Evolutionary conservation across 2,113 vertebrate species (phyloP).

Genomic region (Pyxicephalus adspersus): DNA sequence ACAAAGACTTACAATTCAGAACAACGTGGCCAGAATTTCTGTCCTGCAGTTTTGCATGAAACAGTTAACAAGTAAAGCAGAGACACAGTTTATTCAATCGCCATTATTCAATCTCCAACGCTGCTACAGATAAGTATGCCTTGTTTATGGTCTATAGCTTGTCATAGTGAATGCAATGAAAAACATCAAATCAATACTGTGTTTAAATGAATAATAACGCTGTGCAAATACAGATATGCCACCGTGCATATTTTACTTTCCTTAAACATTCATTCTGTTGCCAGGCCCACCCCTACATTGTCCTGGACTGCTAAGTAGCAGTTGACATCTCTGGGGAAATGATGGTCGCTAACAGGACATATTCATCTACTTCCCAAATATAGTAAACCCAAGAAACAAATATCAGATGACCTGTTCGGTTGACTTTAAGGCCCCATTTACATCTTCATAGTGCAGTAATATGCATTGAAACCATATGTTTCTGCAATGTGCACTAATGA

Average conservation of each 20-base stretch:
- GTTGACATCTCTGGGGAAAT: constrained; percentile 63
- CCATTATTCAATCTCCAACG: constrained; percentile 72
- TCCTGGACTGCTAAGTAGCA: constrained; percentile 70
- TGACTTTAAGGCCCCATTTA: too few species aligned
- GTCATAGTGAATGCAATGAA: constrained; percentile 67
- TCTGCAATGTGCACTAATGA: too few species aligned
- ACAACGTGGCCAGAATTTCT: neutral
- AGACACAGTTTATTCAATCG: constrained; percentile 68
- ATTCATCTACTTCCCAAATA: neutral
- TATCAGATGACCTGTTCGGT: neutral
- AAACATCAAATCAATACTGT: constrained; percentile 76
- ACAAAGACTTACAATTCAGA: too few species aligned
- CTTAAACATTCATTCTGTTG: constrained; percentile 25
- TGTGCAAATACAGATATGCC: constrained; percentile 73
- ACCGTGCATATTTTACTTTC: constrained; percentile 78
- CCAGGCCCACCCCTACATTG: constrained; percentile 58
- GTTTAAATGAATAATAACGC: constrained; percentile 76
- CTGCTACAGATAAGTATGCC: constrained; percentile 66
- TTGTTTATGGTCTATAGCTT: constrained; percentile 73
- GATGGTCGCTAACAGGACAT: neutral
- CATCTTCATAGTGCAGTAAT: too few species aligned
- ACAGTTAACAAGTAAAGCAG: constrained; percentile 35
- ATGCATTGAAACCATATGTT: too few species aligned
- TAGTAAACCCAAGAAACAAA: neutral
- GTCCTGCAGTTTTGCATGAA: neutral